Percentiles rank a stretch among this genome's conserved stretches.
Conservation (phyloP, 1,140 invertebrate species). For the Euborellia annulipes region DNA sequence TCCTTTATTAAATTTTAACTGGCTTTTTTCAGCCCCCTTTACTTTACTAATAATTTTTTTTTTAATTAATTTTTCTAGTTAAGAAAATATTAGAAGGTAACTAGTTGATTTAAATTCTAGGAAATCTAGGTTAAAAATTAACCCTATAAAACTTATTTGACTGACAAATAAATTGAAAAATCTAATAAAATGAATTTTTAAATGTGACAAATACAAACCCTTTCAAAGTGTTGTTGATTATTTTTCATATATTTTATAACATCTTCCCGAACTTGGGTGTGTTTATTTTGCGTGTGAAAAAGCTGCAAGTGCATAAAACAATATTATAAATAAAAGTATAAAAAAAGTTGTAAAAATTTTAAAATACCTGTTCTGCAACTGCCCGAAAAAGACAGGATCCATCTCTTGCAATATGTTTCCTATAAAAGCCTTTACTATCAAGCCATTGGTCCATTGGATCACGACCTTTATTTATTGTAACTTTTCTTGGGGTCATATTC, state of each 20-base stretch:
- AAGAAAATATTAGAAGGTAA: too few species aligned
- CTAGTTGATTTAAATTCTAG: too few species aligned
- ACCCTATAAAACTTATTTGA: too few species aligned
- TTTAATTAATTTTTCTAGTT: too few species aligned
- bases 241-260: slow-evolving; percentile 52
- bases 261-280: slow-evolving; percentile 50
- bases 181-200: too few species aligned
- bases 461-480: slow-evolving; percentile 20
- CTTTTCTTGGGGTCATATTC: slow-evolving; percentile 21
- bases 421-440: slow-evolving; percentile 54
- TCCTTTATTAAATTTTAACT: too few species aligned
- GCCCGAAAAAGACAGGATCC: slow-evolving; percentile 69
- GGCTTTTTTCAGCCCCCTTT: too few species aligned
- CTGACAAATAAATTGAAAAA: too few species aligned
- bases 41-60: too few species aligned
- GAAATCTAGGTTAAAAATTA: too few species aligned
- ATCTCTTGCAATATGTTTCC: slow-evolving; percentile 70
- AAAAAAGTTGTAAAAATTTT: slow-evolving; percentile 1
- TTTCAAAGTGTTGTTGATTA: slow-evolving; percentile 34
- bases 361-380: slow-evolving; percentile 59
- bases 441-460: slow-evolving; percentile 57
- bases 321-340: slow-evolving; percentile 8
- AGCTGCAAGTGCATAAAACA: slow-evolving; percentile 26
- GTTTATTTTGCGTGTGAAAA: slow-evolving; percentile 59
- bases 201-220: slow-evolving; percentile 25